phyloP scores from a whole-genome alignment of 2,888 invertebrate genomes.

The Podabrus alpinus region DNA sequence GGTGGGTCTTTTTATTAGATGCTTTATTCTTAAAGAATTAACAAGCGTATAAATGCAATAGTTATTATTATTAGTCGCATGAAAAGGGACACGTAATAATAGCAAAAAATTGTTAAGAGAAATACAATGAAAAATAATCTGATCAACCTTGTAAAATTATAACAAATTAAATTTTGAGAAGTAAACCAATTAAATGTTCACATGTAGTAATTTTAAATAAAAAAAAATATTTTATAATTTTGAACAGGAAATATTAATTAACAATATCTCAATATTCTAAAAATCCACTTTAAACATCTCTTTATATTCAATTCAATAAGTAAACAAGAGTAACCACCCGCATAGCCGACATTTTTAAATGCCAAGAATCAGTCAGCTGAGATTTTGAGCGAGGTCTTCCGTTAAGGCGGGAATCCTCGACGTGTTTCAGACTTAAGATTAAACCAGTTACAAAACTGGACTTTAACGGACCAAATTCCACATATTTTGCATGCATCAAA shows the following conservation, averaged over 20 bases:
- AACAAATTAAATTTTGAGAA: not conserved
- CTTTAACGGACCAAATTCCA: constrained; percentile 3
- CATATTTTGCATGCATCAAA: not conserved
- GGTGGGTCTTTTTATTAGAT: not conserved
- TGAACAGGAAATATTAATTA: not conserved
- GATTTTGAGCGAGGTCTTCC: constrained; percentile 27
- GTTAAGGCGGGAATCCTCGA: constrained; percentile 26
- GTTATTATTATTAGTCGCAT: not conserved
- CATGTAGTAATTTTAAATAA: not conserved
- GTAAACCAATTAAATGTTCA: not conserved
- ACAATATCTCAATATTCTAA: not conserved
- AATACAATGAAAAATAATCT: not conserved
- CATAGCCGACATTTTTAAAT: constrained; percentile 41
- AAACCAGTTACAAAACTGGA: constrained; percentile 8
- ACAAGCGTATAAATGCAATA: not conserved
- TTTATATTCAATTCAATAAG: not conserved
- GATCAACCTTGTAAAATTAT: not conserved
- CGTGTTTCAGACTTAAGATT: constrained; percentile 13
- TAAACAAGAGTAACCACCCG: constrained; percentile 31
- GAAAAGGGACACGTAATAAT: not conserved
- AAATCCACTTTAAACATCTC: not conserved
- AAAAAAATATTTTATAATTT: not conserved
- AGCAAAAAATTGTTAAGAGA: not conserved
- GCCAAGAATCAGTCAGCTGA: constrained; percentile 40
- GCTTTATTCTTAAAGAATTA: not conserved